These are phyloP conservation scores for Tachuris rubrigastra DNA, from an alignment of 2,113 vertebrate genomes.

Conservation along the genomic window DNA sequence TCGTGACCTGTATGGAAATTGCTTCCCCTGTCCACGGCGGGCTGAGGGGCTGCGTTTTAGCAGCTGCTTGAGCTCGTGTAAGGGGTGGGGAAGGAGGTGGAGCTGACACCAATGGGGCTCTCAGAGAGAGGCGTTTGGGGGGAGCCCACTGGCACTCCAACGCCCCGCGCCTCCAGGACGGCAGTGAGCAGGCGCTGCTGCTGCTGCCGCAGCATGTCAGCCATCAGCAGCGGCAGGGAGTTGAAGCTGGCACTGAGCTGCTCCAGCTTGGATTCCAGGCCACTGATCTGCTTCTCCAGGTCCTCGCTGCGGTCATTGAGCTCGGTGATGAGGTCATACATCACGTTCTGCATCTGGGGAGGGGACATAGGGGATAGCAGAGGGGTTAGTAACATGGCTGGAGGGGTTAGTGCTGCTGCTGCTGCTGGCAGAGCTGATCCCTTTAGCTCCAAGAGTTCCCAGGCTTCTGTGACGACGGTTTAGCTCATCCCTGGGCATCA, in stretches of 20 bases:
- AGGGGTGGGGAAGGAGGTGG: conserved; percentile 83
- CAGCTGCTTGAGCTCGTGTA: conserved; percentile 92
- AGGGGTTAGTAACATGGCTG: background rate
- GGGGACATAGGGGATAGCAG: background rate
- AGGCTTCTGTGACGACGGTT: background rate
- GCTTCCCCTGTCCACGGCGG: conserved; percentile 25
- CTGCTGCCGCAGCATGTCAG: conserved; percentile 89
- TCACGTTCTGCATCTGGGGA: conserved; percentile 94
- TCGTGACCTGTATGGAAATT: conserved; percentile 35
- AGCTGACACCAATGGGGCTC: conserved; percentile 80
- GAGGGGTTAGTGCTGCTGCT: background rate
- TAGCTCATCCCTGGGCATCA: background rate
- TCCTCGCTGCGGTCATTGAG: conserved; percentile 97
- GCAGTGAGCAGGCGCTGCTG: conserved; percentile 89
- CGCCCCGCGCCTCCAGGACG: conserved; percentile 79
- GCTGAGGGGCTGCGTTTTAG: conserved; percentile 58
- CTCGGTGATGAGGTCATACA: conserved; percentile 98
- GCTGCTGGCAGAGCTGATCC: background rate
- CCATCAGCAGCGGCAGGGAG: conserved; percentile 88
- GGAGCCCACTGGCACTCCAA: conserved; percentile 71
- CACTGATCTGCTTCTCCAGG: conserved; percentile 94
- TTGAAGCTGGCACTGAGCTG: conserved; percentile 88
- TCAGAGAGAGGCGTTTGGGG: conserved; percentile 76
- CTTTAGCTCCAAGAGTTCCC: background rate
- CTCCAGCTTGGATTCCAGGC: conserved; percentile 93